Conservation (phyloP, 2,113 vertebrate species). For the Taxidea taxus region DNA sequence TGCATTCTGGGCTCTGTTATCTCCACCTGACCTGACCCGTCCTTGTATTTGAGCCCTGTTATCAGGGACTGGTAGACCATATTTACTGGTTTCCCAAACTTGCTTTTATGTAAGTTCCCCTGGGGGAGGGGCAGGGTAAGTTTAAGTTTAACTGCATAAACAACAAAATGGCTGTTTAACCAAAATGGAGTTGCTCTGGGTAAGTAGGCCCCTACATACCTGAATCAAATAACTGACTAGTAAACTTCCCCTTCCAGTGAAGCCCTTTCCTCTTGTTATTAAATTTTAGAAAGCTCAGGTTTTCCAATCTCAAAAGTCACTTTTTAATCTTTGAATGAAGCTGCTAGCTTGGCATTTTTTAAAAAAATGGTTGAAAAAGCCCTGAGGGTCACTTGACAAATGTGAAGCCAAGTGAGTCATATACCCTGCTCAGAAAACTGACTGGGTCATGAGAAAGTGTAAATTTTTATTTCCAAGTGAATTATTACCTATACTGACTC, state of each 20-base stretch:
- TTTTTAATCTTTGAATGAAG: constrained; percentile 62
- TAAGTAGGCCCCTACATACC: too few relatives aligned
- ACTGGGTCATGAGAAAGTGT: background rate
- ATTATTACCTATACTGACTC: background rate
- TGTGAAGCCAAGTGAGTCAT: background rate
- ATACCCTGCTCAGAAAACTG: background rate
- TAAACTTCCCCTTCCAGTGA: constrained; percentile 25
- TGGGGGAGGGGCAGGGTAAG: too few relatives aligned
- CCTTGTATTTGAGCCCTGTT: too few relatives aligned
- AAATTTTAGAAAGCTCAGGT: constrained; percentile 65
- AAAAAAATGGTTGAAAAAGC: constrained; percentile 36
- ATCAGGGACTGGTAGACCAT: too few relatives aligned
- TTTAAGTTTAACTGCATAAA: too few relatives aligned
- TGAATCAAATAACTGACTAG: constrained; percentile 61
- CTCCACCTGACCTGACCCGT: too few relatives aligned
- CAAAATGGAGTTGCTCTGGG: too few relatives aligned
- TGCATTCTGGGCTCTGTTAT: too few relatives aligned
- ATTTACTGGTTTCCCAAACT: too few relatives aligned
- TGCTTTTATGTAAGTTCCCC: too few relatives aligned
- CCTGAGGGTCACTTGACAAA: constrained; percentile 4
- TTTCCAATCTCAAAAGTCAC: constrained; percentile 44
- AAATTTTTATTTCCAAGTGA: background rate
- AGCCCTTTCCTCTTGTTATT: constrained; percentile 39
- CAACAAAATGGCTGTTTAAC: too few relatives aligned
- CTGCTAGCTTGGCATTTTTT: constrained; percentile 54